Percentiles rank a stretch among this genome's conserved stretches.
These are phyloP conservation scores for Todiramphus saurophagus DNA, from an alignment of 2,113 vertebrate genomes.

Conservation along the genomic window DNA sequence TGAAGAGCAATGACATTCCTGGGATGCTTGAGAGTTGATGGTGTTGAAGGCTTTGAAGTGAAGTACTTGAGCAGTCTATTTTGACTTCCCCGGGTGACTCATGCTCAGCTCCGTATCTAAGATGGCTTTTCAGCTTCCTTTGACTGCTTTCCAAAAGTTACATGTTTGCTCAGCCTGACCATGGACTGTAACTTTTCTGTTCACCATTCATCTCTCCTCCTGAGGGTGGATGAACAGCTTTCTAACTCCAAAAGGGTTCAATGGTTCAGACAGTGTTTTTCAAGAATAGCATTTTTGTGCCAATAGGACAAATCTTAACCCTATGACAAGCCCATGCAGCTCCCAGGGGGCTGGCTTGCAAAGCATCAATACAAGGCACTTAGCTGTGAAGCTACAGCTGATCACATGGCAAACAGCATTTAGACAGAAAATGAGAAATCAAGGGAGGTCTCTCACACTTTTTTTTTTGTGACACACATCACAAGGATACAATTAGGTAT, in stretches of 20 bases:
- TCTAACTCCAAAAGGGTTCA: slow-evolving; percentile 2
- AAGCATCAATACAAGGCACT: not conserved
- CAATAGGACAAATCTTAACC: not conserved
- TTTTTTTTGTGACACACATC: not conserved
- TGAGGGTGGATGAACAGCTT: not conserved
- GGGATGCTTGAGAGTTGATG: slow-evolving; percentile 25
- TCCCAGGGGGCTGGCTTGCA: not conserved
- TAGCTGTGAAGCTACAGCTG: not conserved
- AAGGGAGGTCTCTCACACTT: not conserved
- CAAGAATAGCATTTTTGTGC: not conserved
- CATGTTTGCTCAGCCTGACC: slow-evolving; percentile 34
- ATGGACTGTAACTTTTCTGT: not conserved
- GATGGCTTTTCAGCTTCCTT: slow-evolving; percentile 41
- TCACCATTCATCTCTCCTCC: not conserved
- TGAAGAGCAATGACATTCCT: slow-evolving; percentile 40
- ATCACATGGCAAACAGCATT: not conserved
- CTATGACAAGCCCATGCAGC: not conserved
- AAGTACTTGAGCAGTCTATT: slow-evolving; percentile 54
- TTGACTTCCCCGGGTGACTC: slow-evolving; percentile 46
- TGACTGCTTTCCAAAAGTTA: slow-evolving; percentile 2
- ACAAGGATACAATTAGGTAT: not conserved
- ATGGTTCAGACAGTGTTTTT: not conserved
- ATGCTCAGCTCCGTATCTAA: slow-evolving; percentile 33
- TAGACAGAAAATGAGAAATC: not conserved
- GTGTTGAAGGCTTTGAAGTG: slow-evolving; percentile 60